Evolutionary conservation across 1,140 invertebrate genomes (phyloP), one percentile per base, ranked within the genome.

Genomic region (Nebria ingens): DNA sequence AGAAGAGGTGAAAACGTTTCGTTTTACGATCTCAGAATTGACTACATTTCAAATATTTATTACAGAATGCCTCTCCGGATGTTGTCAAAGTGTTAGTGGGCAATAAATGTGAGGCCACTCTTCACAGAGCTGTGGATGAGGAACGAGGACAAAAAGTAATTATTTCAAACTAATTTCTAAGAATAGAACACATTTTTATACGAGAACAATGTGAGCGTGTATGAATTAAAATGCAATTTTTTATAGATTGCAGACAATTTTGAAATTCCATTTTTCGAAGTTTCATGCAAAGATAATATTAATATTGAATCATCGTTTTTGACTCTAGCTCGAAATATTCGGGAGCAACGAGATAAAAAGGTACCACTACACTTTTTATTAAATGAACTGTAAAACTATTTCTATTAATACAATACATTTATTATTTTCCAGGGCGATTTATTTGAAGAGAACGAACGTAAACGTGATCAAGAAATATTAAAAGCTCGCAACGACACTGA

Each of bases 251-350:
- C 90, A 0, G 87, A 91, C 64, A 88, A 89, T 70, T 92, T 91
- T 66, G 89, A 92, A 59, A 88, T 93, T 78, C 89, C 91, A 42
- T 93, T 93, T 68, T 91, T 90, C 71, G 91, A 93, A 72, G 91
- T 93, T 12, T 93, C 89, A 17, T 93, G 90, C 69, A 93, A 93
- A 71, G 84, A 85, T 57, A 87, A 92, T 64, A 84, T 93, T 34
- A 93, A 93, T 66, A 91, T 94, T 58, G 89, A 93, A 65, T 86
- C 90, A 65, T 84, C 86, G 23, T 90, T 91, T 70, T 72, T 92
- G 49, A 88, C 86, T 21, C 72, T 94, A 64, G 86, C 88, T 54
- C 79, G 86, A 67, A 82, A 83, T 76, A 90, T 91, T 70, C 76
- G 86, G 52, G 86, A 90, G 71, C 84, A 87, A 70, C 76, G 85